These are phyloP conservation scores for Phengaris alcon DNA, from an alignment of 2,888 invertebrate species.

Conservation along the genomic window DNA sequence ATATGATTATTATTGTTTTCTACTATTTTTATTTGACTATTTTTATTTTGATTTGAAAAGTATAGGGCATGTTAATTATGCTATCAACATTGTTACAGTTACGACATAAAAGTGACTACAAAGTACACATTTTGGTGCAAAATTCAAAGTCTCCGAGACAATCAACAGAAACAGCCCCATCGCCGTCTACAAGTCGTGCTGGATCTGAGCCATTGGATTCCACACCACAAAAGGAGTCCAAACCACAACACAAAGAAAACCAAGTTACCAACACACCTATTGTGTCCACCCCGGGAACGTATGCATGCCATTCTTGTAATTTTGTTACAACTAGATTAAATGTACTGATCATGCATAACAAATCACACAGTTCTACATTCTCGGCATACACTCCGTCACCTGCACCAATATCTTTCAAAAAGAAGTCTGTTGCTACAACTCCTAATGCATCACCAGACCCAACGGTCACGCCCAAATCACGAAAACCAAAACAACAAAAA, in stretches of 20 bases:
- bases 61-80: background rate
- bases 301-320: constrained; percentile 81
- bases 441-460: constrained; percentile 51
- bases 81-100: constrained; percentile 51
- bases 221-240: constrained; percentile 40
- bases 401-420: constrained; percentile 65
- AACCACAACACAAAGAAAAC: constrained; percentile 39
- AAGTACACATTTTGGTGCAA: constrained; percentile 82
- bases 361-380: constrained; percentile 81
- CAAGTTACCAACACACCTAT: constrained; percentile 47
- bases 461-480: constrained; percentile 54
- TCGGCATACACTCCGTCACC: constrained; percentile 69
- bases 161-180: constrained; percentile 45
- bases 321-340: constrained; percentile 85
- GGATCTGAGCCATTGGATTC: constrained; percentile 44
- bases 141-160: constrained; percentile 57
- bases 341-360: constrained; percentile 86
- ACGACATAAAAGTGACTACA: constrained; percentile 76
- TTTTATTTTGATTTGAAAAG: no score
- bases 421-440: constrained; percentile 51
- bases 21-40: no score
- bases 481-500: constrained; percentile 61
- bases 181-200: constrained; percentile 54
- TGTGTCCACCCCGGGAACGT: constrained; percentile 60
- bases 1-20: background rate